These are phyloP conservation scores for Eurosta solidaginis DNA, from an alignment of 1,140 invertebrate genomes.

Conservation along the genomic window DNA sequence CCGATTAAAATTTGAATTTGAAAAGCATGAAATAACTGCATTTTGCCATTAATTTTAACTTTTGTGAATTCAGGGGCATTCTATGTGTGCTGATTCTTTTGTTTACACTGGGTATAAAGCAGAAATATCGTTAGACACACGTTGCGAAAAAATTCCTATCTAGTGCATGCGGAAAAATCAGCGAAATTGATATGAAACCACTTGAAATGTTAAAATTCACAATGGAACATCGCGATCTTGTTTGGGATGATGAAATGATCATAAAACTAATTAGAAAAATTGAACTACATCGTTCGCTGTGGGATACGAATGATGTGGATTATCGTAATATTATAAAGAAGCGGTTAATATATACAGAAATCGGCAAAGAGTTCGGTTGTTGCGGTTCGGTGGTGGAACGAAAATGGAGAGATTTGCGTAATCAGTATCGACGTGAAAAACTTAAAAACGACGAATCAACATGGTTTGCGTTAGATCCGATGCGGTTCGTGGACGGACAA, in stretches of 20 bases:
- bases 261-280: not conserved
- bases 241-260: not conserved
- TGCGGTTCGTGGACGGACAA: not conserved
- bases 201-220: not conserved
- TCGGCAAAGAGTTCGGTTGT: not conserved
- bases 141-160: not conserved
- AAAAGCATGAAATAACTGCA: not conserved
- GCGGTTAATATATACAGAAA: not conserved
- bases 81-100: not conserved
- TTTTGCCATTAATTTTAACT: not conserved
- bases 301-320: not conserved
- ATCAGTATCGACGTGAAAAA: not conserved
- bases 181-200: not conserved
- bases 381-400: not conserved
- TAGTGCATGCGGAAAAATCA: not conserved
- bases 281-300: not conserved
- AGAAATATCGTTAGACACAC: not conserved
- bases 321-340: not conserved
- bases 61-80: not conserved
- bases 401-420: not conserved
- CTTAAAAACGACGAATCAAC: not conserved
- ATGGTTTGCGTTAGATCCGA: not conserved
- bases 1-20: not conserved
- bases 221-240: not conserved
- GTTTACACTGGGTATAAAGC: not conserved